Evolutionary conservation across 2,888 invertebrate species (phyloP).

Genomic region (Cylindroiulus punctatus): DNA sequence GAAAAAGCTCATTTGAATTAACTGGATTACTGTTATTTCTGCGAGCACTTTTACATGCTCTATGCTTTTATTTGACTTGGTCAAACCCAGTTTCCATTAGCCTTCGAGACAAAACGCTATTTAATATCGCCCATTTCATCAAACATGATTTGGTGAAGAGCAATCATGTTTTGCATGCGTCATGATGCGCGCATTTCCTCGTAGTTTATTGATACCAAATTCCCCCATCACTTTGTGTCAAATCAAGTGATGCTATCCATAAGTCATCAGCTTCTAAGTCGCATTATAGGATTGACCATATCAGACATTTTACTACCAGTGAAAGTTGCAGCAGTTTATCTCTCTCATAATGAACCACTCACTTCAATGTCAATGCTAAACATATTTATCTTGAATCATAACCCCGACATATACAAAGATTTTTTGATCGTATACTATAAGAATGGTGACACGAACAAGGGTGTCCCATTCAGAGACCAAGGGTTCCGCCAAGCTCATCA

Average conservation of each 20-base stretch:
- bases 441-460: background rate
- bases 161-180: conserved; percentile 2
- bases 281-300: conserved; percentile 11
- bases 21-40: background rate
- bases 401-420: too few relatives aligned
- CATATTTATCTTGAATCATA: background rate
- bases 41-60: background rate
- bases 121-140: background rate
- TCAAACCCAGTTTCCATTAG: background rate
- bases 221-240: conserved; percentile 14
- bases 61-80: background rate
- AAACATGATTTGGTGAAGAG: background rate
- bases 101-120: background rate
- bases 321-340: background rate
- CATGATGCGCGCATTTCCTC: background rate
- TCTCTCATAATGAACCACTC: background rate
- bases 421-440: too few relatives aligned
- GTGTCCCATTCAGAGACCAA: background rate
- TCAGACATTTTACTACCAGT: background rate
- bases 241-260: conserved; percentile 45
- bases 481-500: background rate
- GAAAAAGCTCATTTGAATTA: background rate
- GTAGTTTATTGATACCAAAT: conserved; percentile 1
- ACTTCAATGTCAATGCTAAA: background rate
- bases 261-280: background rate